Evolutionary conservation across 2,113 vertebrate genomes (phyloP).

Genomic region (Chaenogobius annularis): DNA sequence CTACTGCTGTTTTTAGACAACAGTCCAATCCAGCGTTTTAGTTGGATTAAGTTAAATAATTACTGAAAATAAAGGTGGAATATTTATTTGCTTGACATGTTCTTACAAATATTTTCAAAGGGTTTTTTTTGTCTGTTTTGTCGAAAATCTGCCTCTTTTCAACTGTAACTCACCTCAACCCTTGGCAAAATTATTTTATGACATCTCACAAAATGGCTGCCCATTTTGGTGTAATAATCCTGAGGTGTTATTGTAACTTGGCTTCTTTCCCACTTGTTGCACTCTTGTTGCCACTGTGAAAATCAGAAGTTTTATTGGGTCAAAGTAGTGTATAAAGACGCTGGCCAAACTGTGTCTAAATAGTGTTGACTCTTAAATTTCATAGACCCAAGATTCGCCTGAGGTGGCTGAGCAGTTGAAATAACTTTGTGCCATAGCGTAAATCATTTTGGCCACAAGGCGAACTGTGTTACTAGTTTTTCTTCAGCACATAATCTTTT

Average conservation of each 20-base stretch:
- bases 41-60: slow-evolving; percentile 73
- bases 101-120: slow-evolving; percentile 63
- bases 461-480: slow-evolving; percentile 4
- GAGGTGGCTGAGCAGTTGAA: slow-evolving; percentile 13
- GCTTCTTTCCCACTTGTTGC: slow-evolving; percentile 50
- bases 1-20: slow-evolving; percentile 76
- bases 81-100: slow-evolving; percentile 77
- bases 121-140: slow-evolving; percentile 53
- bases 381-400: background rate
- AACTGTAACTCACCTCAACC: slow-evolving; percentile 26
- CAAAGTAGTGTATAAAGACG: slow-evolving; percentile 2
- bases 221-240: slow-evolving; percentile 21
- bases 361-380: background rate
- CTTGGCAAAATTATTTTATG: slow-evolving; percentile 22
- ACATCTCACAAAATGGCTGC: slow-evolving; percentile 46
- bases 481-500: slow-evolving; percentile 13
- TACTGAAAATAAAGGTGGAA: slow-evolving; percentile 64
- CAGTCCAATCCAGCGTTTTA: slow-evolving; percentile 79
- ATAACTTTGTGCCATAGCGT: slow-evolving; percentile 31
- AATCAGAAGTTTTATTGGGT: slow-evolving; percentile 17
- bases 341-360: background rate
- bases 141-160: slow-evolving; percentile 57
- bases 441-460: slow-evolving; percentile 7
- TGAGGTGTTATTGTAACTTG: slow-evolving; percentile 42
- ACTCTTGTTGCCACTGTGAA: slow-evolving; percentile 47